phyloP scores from a whole-genome alignment of 2,888 invertebrate genomes.

The Drosophila nr. perissopoda region DNA sequence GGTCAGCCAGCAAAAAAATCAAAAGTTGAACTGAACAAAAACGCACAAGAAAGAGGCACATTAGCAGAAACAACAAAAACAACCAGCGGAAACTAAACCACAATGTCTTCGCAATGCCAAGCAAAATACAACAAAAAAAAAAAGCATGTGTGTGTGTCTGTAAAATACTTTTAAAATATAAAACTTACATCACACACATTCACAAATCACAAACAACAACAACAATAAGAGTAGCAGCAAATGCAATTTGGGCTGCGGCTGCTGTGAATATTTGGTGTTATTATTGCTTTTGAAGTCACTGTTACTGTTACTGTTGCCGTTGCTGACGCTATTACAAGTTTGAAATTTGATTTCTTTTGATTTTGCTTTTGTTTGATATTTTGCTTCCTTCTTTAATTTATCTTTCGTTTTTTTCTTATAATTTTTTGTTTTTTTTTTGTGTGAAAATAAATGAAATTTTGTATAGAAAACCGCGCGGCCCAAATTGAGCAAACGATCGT shows the following conservation, averaged over 20 bases:
- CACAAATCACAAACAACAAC: slow-evolving; percentile 24
- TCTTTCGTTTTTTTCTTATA: slow-evolving; percentile 22
- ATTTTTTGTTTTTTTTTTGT: slow-evolving; percentile 14
- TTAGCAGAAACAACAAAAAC: slow-evolving; percentile 25
- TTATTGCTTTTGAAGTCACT: slow-evolving; percentile 10
- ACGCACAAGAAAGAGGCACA: slow-evolving; percentile 20
- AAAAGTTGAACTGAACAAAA: slow-evolving; percentile 22
- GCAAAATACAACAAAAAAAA: neutral
- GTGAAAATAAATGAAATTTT: slow-evolving; percentile 69
- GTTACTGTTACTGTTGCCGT: slow-evolving; percentile 18
- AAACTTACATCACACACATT: slow-evolving; percentile 72
- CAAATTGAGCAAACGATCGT: slow-evolving; percentile 51
- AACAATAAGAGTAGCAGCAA: slow-evolving; percentile 18
- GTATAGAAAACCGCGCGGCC: slow-evolving; percentile 58
- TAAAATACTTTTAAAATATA: slow-evolving; percentile 44
- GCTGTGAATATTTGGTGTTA: slow-evolving; percentile 34
- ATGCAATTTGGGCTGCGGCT: slow-evolving; percentile 47
- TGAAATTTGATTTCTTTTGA: slow-evolving; percentile 77
- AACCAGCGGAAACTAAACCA: slow-evolving; percentile 19
- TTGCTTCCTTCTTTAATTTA: slow-evolving; percentile 49
- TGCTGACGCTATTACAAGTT: slow-evolving; percentile 53
- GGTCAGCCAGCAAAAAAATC: slow-evolving; percentile 26
- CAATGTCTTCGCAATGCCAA: slow-evolving; percentile 6
- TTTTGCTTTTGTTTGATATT: slow-evolving; percentile 61
- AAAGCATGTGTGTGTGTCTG: slow-evolving; percentile 10